These are phyloP conservation scores for Noctua janthina DNA, from an alignment of 2,888 invertebrate genomes.

Conservation along the genomic window DNA sequence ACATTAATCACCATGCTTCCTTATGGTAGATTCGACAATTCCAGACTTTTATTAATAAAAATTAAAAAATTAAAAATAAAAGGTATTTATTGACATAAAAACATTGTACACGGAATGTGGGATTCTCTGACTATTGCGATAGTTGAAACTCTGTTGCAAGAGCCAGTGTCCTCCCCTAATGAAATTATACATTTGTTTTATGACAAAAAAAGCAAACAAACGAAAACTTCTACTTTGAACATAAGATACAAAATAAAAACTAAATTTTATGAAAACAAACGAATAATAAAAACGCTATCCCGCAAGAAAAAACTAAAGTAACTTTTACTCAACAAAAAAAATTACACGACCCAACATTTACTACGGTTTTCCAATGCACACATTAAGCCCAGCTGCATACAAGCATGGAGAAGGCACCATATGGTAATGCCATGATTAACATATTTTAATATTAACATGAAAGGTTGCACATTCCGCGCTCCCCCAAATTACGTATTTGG, in stretches of 20 bases:
- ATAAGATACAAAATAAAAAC: too few relatives aligned
- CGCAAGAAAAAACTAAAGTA: background rate
- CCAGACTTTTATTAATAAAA: background rate
- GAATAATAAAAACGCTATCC: too few relatives aligned
- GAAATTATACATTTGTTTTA: too few relatives aligned
- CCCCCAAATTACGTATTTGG: constrained; percentile 80
- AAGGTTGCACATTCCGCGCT: constrained; percentile 73
- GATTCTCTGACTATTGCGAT: too few relatives aligned
- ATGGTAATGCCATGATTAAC: constrained; percentile 84
- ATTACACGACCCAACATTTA: background rate
- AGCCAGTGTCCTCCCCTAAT: too few relatives aligned
- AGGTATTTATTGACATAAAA: background rate
- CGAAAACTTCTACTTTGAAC: too few relatives aligned
- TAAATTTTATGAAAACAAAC: too few relatives aligned
- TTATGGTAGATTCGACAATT: background rate
- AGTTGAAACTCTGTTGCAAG: too few relatives aligned
- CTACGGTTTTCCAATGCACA: constrained; percentile 22
- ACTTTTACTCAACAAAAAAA: background rate
- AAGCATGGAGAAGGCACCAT: constrained; percentile 74
- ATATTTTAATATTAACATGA: constrained; percentile 87
- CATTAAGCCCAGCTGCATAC: constrained; percentile 72
- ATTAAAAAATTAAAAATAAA: background rate
- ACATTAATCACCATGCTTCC: background rate
- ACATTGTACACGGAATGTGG: background rate
- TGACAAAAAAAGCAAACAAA: too few relatives aligned